Evolutionary conservation across 1,140 invertebrate genomes (phyloP).

Genomic region (Drosophila suzukii): DNA sequence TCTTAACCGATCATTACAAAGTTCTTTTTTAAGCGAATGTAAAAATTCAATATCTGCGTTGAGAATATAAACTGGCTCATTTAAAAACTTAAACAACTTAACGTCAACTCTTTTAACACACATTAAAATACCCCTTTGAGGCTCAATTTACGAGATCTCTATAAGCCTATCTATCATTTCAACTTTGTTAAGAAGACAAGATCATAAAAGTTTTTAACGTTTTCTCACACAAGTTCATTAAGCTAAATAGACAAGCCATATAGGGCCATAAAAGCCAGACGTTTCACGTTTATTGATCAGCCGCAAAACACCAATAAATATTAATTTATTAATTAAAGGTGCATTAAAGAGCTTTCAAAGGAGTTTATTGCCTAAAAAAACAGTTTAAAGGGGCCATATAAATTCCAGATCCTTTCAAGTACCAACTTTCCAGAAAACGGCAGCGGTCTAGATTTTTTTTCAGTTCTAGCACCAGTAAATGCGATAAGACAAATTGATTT

Average conservation of each 20-base stretch:
- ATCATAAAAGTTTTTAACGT: constrained; percentile 54
- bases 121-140: constrained; percentile 27
- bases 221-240: constrained; percentile 67
- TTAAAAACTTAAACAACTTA: constrained; percentile 24
- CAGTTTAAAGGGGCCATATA: not conserved
- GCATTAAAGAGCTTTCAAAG: constrained; percentile 6
- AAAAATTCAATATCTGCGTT: not conserved
- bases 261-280: constrained; percentile 39
- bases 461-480: constrained; percentile 10
- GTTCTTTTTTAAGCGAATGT: not conserved
- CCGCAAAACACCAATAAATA: constrained; percentile 33
- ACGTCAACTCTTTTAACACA: constrained; percentile 13
- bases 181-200: constrained; percentile 37
- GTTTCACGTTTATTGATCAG: constrained; percentile 49
- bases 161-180: constrained; percentile 46
- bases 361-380: not conserved
- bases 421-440: constrained; percentile 28
- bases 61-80: not conserved
- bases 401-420: constrained; percentile 7
- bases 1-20: not conserved
- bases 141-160: constrained; percentile 51
- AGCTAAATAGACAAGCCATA: constrained; percentile 56
- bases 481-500: constrained; percentile 79
- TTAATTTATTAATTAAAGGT: constrained; percentile 30
- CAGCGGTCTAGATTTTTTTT: constrained; percentile 45